A percentile compares a stretch with the other conserved stretches of the same genome.
These are phyloP conservation scores for Xestobium rufovillosum DNA, from an alignment of 2,888 invertebrate species.

Conservation along the genomic window DNA sequence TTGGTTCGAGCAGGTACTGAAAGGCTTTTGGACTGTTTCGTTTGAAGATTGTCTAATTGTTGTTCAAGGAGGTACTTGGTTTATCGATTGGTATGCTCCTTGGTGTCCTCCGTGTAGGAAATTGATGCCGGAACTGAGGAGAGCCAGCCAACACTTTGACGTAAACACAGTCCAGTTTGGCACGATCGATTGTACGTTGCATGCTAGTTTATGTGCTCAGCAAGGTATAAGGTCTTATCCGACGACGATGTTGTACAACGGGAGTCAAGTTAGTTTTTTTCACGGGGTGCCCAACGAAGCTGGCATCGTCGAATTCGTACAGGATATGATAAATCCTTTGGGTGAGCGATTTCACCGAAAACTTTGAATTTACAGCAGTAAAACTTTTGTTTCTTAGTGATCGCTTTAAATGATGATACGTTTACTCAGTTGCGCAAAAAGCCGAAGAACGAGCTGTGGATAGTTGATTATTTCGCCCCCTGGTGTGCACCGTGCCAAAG, in stretches of 20 bases:
- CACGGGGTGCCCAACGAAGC: conserved; percentile 53
- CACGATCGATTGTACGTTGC: conserved; percentile 61
- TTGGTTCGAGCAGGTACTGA: conserved; percentile 46
- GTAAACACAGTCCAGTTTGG: conserved; percentile 50
- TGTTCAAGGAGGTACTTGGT: conserved; percentile 46
- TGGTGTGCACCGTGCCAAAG: conserved; percentile 71
- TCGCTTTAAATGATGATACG: conserved; percentile 46
- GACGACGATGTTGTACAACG: conserved; percentile 60
- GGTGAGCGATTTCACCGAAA: conserved; percentile 39
- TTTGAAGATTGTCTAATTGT: not conserved
- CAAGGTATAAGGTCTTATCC: conserved; percentile 61
- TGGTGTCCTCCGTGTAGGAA: conserved; percentile 72
- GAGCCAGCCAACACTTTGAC: conserved; percentile 51
- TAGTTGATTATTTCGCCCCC: conserved; percentile 65
- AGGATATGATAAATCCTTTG: conserved; percentile 48
- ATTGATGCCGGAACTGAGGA: conserved; percentile 59
- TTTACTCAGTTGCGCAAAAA: conserved; percentile 52
- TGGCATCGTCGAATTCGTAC: conserved; percentile 57
- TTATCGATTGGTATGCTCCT: conserved; percentile 70
- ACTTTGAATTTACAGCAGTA: conserved; percentile 1
- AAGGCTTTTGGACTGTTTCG: not conserved
- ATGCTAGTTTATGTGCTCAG: conserved; percentile 50
- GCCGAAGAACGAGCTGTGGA: conserved; percentile 51
- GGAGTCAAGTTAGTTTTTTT: conserved; percentile 46
- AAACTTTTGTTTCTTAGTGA: conserved; percentile 41